A percentile compares a stretch with the other conserved stretches of the same genome.
Conservation (phyloP, 2,113 vertebrate species). For the Ardeotis arabs region DNA sequence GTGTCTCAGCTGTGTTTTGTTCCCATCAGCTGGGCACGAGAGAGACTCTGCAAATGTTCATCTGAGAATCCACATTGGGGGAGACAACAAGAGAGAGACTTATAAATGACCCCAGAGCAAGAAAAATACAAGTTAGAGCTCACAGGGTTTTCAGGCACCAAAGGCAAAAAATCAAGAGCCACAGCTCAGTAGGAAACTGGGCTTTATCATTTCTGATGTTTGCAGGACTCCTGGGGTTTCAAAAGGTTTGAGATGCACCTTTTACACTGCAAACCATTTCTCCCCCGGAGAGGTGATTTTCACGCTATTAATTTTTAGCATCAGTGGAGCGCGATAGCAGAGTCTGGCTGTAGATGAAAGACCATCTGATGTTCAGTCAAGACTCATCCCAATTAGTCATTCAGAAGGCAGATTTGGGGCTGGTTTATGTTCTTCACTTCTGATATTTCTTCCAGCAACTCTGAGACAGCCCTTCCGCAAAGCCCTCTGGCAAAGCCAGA, state of each 20-base stretch:
- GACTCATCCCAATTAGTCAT: not conserved
- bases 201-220: not conserved
- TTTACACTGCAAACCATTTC: not conserved
- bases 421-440: not conserved
- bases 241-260: not conserved
- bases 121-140: not conserved
- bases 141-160: not conserved
- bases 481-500: not conserved
- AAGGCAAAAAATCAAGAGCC: not conserved
- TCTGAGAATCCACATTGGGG: not conserved
- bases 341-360: not conserved
- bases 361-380: not conserved
- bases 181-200: not conserved
- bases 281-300: not conserved
- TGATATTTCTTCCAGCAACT: not conserved
- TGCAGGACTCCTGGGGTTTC: not conserved
- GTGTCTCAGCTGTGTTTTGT: not conserved
- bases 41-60: not conserved
- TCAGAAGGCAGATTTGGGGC: not conserved
- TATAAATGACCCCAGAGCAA: not conserved
- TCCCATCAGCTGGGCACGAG: not conserved
- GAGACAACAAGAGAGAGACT: not conserved
- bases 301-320: not conserved
- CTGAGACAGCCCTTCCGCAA: not conserved
- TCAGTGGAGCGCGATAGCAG: not conserved